Evolutionary conservation across 1,140 invertebrate species (phyloP).

Genomic region (Dryas iulia): DNA sequence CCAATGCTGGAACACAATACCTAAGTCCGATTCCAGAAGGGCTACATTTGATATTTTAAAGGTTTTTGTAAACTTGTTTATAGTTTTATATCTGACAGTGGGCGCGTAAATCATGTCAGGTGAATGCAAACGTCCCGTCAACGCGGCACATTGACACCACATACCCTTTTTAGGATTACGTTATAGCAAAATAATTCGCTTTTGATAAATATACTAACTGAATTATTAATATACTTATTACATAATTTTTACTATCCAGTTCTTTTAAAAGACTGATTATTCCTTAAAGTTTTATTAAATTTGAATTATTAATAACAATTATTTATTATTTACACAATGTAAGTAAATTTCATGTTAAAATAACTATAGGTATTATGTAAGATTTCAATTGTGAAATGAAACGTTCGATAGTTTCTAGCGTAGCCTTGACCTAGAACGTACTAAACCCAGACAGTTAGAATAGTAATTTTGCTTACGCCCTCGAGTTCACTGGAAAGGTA

Average conservation of each 20-base stretch:
- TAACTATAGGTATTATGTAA: too few species aligned
- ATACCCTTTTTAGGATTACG: constrained; percentile 41
- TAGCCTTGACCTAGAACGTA: constrained; percentile 5
- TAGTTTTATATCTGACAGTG: constrained; percentile 51
- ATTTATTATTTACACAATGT: too few species aligned
- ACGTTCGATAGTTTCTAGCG: background rate
- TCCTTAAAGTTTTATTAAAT: too few species aligned
- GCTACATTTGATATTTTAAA: constrained; percentile 33
- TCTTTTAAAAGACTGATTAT: too few species aligned
- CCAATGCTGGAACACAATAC: constrained; percentile 29
- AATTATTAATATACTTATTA: too few species aligned
- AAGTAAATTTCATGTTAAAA: too few species aligned
- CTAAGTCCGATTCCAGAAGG: constrained; percentile 18
- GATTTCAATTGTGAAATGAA: background rate
- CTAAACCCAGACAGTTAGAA: background rate
- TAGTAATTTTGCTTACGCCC: background rate
- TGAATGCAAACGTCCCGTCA: constrained; percentile 67
- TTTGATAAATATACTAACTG: too few species aligned
- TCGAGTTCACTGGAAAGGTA: constrained; percentile 12
- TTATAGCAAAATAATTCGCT: background rate
- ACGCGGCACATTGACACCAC: constrained; percentile 50
- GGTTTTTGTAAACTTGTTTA: constrained; percentile 42
- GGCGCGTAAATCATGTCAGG: constrained; percentile 67
- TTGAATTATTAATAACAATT: too few species aligned
- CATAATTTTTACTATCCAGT: too few species aligned